phyloP scores from a whole-genome alignment of 2,113 vertebrate species.

The Pyrgilauda ruficollis region DNA sequence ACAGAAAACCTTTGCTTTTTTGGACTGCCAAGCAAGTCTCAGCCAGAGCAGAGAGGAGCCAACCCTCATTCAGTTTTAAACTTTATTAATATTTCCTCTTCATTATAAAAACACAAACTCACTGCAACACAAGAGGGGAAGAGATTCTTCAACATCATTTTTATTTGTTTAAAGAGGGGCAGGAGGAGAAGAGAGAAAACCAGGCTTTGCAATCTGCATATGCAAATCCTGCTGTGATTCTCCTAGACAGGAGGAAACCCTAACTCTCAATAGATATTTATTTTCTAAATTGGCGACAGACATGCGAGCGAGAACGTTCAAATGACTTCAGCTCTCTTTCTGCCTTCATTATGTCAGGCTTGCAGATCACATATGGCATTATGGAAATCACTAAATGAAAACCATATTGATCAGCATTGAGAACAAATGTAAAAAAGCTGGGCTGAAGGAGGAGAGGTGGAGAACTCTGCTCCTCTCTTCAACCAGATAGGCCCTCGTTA shows the following conservation, averaged over 20 bases:
- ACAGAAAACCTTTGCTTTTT: neutral
- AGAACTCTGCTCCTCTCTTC: conserved; percentile 73
- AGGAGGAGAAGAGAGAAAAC: neutral
- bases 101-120: neutral
- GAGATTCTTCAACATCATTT: neutral
- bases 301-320: conserved; percentile 70
- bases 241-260: conserved; percentile 65
- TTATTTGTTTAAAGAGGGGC: neutral
- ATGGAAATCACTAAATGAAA: conserved; percentile 85
- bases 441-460: conserved; percentile 65
- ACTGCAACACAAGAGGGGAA: neutral
- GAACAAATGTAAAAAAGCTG: conserved; percentile 81
- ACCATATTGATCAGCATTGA: conserved; percentile 84
- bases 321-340: conserved; percentile 77
- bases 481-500: conserved; percentile 81
- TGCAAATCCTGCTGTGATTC: conserved; percentile 55
- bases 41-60: neutral
- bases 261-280: conserved; percentile 72
- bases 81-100: neutral
- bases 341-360: conserved; percentile 76
- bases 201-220: conserved; percentile 50
- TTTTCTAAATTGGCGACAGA: conserved; percentile 78
- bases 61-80: neutral
- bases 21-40: neutral
- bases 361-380: conserved; percentile 80